phyloP scores from a whole-genome alignment of 2,113 vertebrate genomes.

The Melanocharis versteri region DNA sequence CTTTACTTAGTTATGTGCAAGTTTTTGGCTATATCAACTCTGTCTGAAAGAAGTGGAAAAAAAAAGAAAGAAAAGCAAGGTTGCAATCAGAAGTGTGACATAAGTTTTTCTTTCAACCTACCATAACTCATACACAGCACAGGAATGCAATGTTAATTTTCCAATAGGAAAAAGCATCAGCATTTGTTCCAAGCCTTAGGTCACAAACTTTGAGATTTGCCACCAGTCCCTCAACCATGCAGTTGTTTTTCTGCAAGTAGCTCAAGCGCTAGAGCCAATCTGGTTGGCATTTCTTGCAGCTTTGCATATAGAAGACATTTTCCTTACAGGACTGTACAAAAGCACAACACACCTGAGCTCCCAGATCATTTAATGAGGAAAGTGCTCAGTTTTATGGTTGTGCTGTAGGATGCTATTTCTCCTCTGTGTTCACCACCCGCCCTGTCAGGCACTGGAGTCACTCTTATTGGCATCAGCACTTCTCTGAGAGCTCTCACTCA shows the following conservation, averaged over 20 bases:
- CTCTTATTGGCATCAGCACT: not conserved
- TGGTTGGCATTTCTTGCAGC: not conserved
- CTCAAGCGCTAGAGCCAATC: not conserved
- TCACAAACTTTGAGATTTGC: not conserved
- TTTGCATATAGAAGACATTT: not conserved
- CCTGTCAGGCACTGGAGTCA: not conserved
- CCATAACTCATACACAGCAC: not conserved
- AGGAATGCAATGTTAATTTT: not conserved
- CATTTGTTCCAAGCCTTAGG: not conserved
- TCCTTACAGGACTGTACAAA: not conserved
- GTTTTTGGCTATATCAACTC: not conserved
- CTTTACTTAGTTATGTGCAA: not conserved
- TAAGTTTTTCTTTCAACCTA: not conserved
- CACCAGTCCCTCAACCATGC: not conserved
- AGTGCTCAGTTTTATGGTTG: not conserved
- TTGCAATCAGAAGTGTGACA: not conserved
- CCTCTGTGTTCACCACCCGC: not conserved
- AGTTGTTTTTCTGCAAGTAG: not conserved
- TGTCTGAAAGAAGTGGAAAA: not conserved
- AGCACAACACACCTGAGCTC: not conserved
- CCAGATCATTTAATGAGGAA: fast-evolving
- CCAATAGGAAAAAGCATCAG: not conserved
- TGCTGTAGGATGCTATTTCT: not conserved
- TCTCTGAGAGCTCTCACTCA: not conserved
- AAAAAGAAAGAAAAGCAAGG: not conserved